These are phyloP conservation scores for Apoda limacodes DNA, from an alignment of 2,888 invertebrate genomes.

Conservation along the genomic window DNA sequence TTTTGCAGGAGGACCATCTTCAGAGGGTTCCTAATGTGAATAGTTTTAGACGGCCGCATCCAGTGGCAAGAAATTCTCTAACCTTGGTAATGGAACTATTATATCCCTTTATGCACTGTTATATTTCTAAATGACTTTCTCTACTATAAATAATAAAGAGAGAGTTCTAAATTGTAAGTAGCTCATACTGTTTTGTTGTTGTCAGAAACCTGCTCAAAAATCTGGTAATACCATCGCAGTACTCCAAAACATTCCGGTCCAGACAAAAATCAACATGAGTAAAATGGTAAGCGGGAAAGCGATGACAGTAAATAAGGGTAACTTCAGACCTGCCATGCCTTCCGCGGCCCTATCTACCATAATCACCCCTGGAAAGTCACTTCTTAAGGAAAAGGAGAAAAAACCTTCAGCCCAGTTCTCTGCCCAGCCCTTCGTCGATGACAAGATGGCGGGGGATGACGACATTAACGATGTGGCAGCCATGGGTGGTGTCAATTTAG, in stretches of 20 bases:
- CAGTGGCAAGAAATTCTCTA: too few species aligned
- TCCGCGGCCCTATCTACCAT: conserved; percentile 43
- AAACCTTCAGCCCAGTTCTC: conserved; percentile 52
- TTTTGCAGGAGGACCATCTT: too few species aligned
- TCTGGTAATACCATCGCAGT: conserved; percentile 57
- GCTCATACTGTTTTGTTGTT: too few species aligned
- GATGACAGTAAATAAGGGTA: conserved; percentile 61
- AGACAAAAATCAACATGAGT: conserved; percentile 45
- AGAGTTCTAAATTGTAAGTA: too few species aligned
- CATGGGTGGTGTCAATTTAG: conserved; percentile 98
- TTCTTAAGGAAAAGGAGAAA: conserved; percentile 83
- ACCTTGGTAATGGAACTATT: too few species aligned
- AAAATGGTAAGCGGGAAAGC: conserved; percentile 42
- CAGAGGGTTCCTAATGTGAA: too few species aligned
- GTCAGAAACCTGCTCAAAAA: too few species aligned
- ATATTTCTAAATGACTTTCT: too few species aligned
- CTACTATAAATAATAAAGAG: too few species aligned
- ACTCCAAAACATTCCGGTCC: conserved; percentile 55
- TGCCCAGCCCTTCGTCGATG: conserved; percentile 49
- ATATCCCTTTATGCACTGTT: too few species aligned
- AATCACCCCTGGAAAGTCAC: conserved; percentile 66
- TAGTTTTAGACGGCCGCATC: too few species aligned
- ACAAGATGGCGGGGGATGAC: conserved; percentile 83
- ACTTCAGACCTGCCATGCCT: conserved; percentile 23
- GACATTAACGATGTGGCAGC: conserved; percentile 99